Evolutionary conservation across 2,888 invertebrate species (phyloP), one percentile per base, ranked within the genome.

Genomic region (Adelognathus sp.): DNA sequence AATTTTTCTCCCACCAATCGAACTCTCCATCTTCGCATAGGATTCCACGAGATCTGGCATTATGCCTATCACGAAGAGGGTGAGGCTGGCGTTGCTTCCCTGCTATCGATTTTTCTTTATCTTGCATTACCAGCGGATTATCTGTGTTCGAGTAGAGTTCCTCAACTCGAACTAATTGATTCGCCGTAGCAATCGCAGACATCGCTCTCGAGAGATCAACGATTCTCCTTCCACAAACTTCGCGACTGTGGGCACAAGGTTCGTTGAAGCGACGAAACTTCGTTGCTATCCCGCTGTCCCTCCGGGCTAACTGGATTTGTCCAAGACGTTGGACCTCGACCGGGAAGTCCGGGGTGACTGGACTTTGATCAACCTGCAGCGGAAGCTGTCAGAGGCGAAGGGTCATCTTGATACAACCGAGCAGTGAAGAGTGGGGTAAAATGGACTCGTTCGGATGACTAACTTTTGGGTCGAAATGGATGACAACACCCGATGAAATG

Each of bases 111-210:
- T 24, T 58, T 64, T 33, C n/a, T 11, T 5, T 5, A 5, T 14
- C n/a, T 24, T 58, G 11, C 16, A 36, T 16, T 46, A 46, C n/a
- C 21, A 46, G 56, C n/a, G 14, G 16, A 39, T 66, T 66, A n/a
- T 50, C 29, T 58, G 16, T 46, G 58, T 50, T 64, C 18, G 27
- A 46, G n/a, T n/a, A n/a, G 58, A 58, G 58, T 39, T 58, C 39
- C 2, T 14, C 64, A 16, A 58, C 44, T 27, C 14, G 58, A 36
- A 58, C 29, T 24, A 73, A 44, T n/a, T 54, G 56, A 46, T 31
- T 39, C n/a, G 18, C 58, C 9, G 63, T n/a, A n/a, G n/a, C n/a
- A 44, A 21, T 7, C 54, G 21, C 64, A 44, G 24, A 58, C 41
- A 9, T 66, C 27, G 11, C 27, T 2, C 9, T 2, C 29, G 5